Evolutionary conservation across 1,140 invertebrate species (phyloP).

Genomic region (Apis laboriosa): DNA sequence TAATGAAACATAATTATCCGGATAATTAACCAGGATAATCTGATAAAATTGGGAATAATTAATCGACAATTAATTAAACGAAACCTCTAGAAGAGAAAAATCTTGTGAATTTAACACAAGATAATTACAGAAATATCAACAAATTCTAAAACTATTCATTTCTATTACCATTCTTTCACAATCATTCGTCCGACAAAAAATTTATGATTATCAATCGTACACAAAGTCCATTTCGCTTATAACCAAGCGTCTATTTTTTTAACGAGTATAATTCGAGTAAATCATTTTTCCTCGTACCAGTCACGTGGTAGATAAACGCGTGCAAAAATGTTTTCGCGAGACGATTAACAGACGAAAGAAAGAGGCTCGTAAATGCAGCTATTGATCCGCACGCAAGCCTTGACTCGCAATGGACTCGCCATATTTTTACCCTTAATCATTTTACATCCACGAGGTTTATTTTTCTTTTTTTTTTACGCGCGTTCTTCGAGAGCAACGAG

Average conservation of each 20-base stretch:
- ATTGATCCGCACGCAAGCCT: conserved; percentile 17
- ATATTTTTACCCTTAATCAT: conserved; percentile 30
- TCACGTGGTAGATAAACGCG: not conserved
- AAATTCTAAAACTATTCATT: too few species aligned
- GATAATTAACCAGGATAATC: too few species aligned
- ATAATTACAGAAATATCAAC: too few species aligned
- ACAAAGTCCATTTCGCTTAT: not conserved
- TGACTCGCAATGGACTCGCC: conserved; percentile 33
- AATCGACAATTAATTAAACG: too few species aligned
- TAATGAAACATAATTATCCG: too few species aligned
- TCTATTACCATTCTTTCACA: too few species aligned
- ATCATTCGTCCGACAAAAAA: not conserved
- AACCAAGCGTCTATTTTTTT: not conserved
- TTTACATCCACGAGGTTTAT: not conserved
- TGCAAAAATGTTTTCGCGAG: not conserved
- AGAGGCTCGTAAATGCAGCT: not conserved
- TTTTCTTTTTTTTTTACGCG: too few species aligned
- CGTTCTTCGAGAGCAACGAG: not conserved
- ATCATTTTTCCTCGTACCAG: not conserved
- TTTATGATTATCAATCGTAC: not conserved
- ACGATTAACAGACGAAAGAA: conserved; percentile 21
- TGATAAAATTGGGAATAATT: too few species aligned
- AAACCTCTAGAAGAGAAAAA: too few species aligned
- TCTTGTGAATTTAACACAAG: too few species aligned
- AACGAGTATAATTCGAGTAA: not conserved